Conservation (phyloP, 2,797 vertebrate genomes). For the Loris lydekkerianus region DNA sequence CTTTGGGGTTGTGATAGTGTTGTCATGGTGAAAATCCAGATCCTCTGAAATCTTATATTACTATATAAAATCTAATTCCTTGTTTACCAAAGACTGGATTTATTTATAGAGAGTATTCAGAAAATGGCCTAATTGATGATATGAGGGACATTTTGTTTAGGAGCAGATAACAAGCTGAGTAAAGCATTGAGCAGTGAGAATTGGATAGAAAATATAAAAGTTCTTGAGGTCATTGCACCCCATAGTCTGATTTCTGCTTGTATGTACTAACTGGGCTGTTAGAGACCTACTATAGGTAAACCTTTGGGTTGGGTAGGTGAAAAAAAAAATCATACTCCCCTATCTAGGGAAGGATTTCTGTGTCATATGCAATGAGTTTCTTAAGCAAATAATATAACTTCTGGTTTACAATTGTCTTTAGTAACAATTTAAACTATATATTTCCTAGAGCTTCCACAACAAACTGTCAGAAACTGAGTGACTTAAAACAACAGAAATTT, state of each 20-base stretch:
- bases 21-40: not conserved
- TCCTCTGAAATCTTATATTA: not conserved
- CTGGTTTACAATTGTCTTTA: not conserved
- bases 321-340: not conserved
- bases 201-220: not conserved
- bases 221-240: not conserved
- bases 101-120: constrained; percentile 12
- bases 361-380: not conserved
- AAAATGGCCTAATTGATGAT: not conserved
- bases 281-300: not conserved
- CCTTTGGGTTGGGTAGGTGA: not conserved
- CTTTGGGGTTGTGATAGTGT: not conserved
- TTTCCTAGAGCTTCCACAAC: not conserved
- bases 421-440: not conserved
- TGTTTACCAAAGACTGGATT: not conserved
- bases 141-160: not conserved
- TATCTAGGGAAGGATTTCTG: not conserved
- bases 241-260: not conserved
- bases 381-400: not conserved
- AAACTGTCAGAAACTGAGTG: not conserved
- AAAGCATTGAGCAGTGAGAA: not conserved
- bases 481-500: not conserved
- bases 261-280: not conserved
- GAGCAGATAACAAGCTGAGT: not conserved
- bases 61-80: not conserved